Evolutionary conservation across 92 coral and sea anemone species (phyloP).

Genomic region (Muricea muricata): DNA sequence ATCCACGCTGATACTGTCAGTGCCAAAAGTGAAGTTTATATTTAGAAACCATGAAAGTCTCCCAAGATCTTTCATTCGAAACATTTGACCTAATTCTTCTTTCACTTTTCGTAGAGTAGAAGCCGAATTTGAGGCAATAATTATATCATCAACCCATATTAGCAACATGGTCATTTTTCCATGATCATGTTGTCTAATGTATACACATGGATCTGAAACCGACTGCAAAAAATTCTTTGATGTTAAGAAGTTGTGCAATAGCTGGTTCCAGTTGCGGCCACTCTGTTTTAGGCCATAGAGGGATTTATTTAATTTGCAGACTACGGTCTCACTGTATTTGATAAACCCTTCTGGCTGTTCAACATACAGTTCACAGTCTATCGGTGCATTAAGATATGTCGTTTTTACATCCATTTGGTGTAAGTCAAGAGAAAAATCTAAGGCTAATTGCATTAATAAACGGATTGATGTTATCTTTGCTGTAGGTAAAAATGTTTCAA

Average conservation of each 20-base stretch:
- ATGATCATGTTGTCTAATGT: neutral
- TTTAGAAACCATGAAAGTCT: too few species aligned
- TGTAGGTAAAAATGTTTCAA: neutral
- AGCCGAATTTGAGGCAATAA: neutral
- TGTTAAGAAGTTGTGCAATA: conserved; percentile 10
- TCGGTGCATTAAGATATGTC: conserved; percentile 36
- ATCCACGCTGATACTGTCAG: neutral
- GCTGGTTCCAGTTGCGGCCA: conserved; percentile 43
- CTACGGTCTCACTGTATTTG: conserved; percentile 12
- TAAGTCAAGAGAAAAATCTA: neutral
- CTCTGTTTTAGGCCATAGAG: conserved; percentile 48
- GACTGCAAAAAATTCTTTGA: neutral
- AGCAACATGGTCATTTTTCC: neutral
- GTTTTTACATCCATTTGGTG: conserved; percentile 56
- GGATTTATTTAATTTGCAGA: conserved; percentile 38
- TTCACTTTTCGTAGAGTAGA: neutral
- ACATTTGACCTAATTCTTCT: neutral
- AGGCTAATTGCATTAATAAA: conserved; percentile 3
- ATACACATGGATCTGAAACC: neutral
- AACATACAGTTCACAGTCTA: conserved; percentile 39
- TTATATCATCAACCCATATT: neutral
- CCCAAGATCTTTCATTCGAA: neutral
- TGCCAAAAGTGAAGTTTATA: too few species aligned
- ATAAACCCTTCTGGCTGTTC: conserved; percentile 45
- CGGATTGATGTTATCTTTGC: conserved; percentile 29